A percentile compares a stretch with the other conserved stretches of the same genome.
Conservation (phyloP, 92 coral and sea anemone species). For the Phenganax subtilis region DNA sequence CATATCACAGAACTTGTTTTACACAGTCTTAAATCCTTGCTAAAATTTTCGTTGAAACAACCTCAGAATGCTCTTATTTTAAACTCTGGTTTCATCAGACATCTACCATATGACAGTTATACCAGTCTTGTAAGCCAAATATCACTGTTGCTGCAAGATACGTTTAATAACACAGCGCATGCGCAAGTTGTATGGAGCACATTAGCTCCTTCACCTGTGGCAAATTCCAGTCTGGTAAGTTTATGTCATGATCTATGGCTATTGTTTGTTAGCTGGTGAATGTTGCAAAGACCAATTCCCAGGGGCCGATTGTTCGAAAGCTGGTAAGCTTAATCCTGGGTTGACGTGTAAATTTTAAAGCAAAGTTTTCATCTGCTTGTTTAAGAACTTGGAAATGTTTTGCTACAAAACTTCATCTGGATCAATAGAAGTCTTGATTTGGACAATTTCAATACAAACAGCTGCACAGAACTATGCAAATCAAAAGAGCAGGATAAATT, state of each 20-base stretch:
- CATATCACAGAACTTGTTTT: constrained; percentile 22
- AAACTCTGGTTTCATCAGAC: constrained; percentile 15
- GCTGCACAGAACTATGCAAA: too few species aligned
- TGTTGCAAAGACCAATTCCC: neutral
- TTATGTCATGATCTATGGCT: neutral
- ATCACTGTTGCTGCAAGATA: constrained; percentile 12
- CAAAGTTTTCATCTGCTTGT: too few species aligned
- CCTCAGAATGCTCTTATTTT: constrained; percentile 24
- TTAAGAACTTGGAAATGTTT: neutral
- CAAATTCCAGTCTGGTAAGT: constrained; percentile 12
- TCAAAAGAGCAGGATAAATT: too few species aligned
- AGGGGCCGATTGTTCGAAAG: too few species aligned
- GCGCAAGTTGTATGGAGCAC: constrained; percentile 41
- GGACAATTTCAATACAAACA: too few species aligned
- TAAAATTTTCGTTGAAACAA: constrained; percentile 1
- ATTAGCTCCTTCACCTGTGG: neutral
- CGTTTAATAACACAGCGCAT: constrained; percentile 8
- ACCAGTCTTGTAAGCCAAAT: constrained; percentile 7
- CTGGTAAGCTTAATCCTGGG: too few species aligned
- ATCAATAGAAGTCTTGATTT: too few species aligned
- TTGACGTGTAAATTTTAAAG: too few species aligned
- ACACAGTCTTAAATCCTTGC: constrained; percentile 11
- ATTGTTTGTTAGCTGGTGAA: neutral
- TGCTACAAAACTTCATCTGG: neutral
- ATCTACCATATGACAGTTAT: constrained; percentile 21